A percentile compares a stretch with the other conserved stretches of the same genome.
Evolutionary conservation across 2,113 vertebrate genomes (phyloP).

Genomic region (Steatornis caripensis): DNA sequence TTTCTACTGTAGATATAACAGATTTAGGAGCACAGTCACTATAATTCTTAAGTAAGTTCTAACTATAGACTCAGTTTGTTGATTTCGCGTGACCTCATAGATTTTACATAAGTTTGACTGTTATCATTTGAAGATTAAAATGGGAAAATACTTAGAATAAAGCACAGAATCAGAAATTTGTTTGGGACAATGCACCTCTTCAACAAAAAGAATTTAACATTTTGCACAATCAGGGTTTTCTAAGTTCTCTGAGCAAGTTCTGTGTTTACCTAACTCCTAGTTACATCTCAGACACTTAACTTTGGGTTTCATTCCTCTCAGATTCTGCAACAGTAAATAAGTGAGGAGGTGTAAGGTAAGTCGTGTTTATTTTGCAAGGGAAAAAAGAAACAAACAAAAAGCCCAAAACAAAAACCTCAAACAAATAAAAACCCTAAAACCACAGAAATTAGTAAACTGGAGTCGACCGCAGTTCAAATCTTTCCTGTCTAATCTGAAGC

Average conservation of each 20-base stretch:
- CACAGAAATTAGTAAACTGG: neutral
- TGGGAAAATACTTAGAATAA: neutral
- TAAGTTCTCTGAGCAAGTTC: neutral
- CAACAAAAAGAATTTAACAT: neutral
- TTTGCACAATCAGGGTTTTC: neutral
- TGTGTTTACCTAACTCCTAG: neutral
- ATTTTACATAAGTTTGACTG: neutral
- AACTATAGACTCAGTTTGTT: neutral
- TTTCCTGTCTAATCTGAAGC: neutral
- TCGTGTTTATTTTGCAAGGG: neutral
- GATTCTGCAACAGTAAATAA: neutral
- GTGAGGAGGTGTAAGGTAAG: neutral
- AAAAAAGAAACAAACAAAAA: neutral
- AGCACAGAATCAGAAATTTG: neutral
- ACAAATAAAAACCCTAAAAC: neutral
- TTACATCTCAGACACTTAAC: neutral
- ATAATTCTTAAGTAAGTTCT: conserved; percentile 21
- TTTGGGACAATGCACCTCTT: neutral
- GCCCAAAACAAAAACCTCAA: neutral
- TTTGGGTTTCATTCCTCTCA: neutral
- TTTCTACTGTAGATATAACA: neutral
- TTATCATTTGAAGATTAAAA: neutral
- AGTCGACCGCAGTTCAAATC: neutral
- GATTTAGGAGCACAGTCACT: neutral
- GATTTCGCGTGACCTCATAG: neutral